Evolutionary conservation across 2,113 vertebrate species (phyloP).

Genomic region (Tympanuchus pallidicinctus): DNA sequence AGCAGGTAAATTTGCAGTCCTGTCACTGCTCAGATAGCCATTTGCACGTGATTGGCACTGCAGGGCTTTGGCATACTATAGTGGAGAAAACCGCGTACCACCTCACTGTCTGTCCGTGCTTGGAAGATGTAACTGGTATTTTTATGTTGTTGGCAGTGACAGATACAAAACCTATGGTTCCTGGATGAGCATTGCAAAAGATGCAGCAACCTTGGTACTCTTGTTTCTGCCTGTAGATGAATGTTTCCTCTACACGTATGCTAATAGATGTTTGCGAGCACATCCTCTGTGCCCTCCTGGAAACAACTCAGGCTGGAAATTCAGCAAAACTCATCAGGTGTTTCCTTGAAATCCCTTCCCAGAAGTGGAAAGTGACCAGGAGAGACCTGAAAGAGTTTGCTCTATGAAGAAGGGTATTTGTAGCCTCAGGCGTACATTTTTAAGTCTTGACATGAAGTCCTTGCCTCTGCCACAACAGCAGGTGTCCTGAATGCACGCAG

Average conservation of each 20-base stretch:
- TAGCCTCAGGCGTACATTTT: background rate
- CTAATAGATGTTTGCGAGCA: rapidly evolving
- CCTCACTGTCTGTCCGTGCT: rapidly evolving
- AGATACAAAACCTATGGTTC: background rate
- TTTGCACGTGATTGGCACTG: background rate
- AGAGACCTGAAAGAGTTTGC: background rate
- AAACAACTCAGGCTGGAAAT: background rate
- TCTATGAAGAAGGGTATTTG: background rate
- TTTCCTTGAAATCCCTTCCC: background rate
- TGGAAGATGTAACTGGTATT: background rate
- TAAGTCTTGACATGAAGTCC: background rate
- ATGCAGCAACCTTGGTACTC: background rate
- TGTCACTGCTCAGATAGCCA: rapidly evolving
- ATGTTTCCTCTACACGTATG: rapidly evolving
- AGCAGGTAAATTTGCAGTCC: background rate
- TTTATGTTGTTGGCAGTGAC: background rate
- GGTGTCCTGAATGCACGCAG: background rate
- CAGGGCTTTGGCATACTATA: background rate
- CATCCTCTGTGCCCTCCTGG: background rate
- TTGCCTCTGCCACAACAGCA: background rate
- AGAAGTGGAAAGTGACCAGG: background rate
- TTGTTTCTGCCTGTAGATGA: background rate
- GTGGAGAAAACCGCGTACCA: rapidly evolving
- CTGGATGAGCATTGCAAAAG: background rate
- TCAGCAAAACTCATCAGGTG: background rate